A percentile compares a stretch with the other conserved stretches of the same genome.
Conservation (phyloP, 2,888 invertebrate species). For the Odontocolon sp. region DNA sequence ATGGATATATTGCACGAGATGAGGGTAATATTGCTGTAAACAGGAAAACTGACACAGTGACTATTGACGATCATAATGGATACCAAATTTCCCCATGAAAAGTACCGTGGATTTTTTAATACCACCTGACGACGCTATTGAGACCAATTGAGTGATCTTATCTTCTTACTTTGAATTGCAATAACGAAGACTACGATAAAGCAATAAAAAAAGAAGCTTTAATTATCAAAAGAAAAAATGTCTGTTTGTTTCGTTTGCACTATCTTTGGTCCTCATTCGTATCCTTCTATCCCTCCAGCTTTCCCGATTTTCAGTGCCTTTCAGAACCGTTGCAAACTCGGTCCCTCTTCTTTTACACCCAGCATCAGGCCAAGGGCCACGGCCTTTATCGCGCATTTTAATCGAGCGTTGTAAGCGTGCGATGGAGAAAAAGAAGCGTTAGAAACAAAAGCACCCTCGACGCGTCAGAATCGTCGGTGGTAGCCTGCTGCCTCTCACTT, state of each 20-base stretch:
- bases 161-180: too few relatives aligned
- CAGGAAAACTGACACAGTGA: constrained; percentile 28
- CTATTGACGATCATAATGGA: not conserved
- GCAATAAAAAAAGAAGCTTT: too few relatives aligned
- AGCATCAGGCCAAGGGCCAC: not conserved
- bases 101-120: too few relatives aligned
- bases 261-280: constrained; percentile 35
- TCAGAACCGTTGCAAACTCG: constrained; percentile 15
- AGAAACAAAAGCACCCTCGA: constrained; percentile 71
- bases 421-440: constrained; percentile 52
- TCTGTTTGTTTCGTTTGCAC: too few relatives aligned
- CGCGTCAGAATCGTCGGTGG: constrained; percentile 52
- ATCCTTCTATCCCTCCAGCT: constrained; percentile 47
- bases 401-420: constrained; percentile 23
- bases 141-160: too few relatives aligned
- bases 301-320: constrained; percentile 43
- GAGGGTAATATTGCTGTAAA: constrained; percentile 16
- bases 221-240: too few relatives aligned
- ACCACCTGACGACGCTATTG: too few relatives aligned
- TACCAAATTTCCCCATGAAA: too few relatives aligned
- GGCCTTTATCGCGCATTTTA: constrained; percentile 58
- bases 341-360: constrained; percentile 5
- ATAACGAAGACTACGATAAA: too few relatives aligned
- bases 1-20: not conserved
- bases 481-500: not conserved